Base-by-base conservation (phyloP, 1,140 invertebrate genomes). In the Hyles vespertilio region DNA sequence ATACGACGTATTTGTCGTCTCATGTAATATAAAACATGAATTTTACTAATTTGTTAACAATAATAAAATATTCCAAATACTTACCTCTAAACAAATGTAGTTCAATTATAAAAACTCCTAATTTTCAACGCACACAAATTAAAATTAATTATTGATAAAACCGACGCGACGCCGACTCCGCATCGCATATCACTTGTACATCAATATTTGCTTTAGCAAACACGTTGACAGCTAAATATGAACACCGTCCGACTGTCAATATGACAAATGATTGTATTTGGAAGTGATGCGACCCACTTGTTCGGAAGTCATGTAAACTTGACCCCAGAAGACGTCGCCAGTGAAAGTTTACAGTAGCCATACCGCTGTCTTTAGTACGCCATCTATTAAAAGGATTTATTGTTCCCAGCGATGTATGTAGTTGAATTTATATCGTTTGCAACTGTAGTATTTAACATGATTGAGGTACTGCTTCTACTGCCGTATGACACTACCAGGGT, bases 301-400 rank as follows among this genome's bases (percentile, higher is more conserved):
- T 66, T 81, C 69, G 73, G 72, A 74, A 77, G 70, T 79, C 72
- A 69, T 69, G 62, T 79, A 81, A 84, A 86, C 81, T 86, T 86
- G 79, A 86, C 81, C 83, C 58, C 71, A 10, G 48, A 60, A 64
- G 58, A 47, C 62, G 56, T 62, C 22, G 22, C 51, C 64, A 73
- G 84, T 77, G 84, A 87, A 87, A 87, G 84, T 81, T 56, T 65
- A 74, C 79, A 74, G 83, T 79, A 84, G 81, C 75, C 53, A 60
- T 51, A 43, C 51, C 58, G 61, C 63, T 53, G 59, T 9, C 36
- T 61, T 67, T 63, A 62, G 67, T 70, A 64, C 64, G 57, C 63
- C 54, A 59, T 60, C 59, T 45, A 51, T 48, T 50, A 11, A 51
- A 8, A 51, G 5, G 10, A 5, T 51, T 51, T 33, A 12, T 51